Evolutionary conservation across 2,113 vertebrate species (phyloP).

Genomic region (Sorex araneus): DNA sequence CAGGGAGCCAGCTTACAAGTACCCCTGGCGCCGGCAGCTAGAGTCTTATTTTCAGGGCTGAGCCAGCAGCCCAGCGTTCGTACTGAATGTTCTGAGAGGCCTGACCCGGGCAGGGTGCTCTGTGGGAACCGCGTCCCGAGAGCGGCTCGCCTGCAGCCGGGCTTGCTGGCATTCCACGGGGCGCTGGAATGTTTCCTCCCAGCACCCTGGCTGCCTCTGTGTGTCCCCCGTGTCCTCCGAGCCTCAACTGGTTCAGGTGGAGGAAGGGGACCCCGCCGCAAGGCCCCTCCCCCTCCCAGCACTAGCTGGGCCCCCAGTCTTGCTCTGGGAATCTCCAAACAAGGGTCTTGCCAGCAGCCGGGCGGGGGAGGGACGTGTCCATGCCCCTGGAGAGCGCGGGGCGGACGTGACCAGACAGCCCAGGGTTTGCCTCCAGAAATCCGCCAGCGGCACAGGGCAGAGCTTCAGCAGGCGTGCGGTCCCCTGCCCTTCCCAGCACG

Average conservation of each 20-base stretch:
- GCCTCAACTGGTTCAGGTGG: background rate
- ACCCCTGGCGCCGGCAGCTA: background rate
- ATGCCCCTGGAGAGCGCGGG: background rate
- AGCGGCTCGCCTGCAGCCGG: background rate
- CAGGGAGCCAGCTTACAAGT: background rate
- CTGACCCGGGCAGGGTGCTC: background rate
- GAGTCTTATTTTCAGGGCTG: slow-evolving; percentile 35
- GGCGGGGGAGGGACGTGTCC: fast-evolving
- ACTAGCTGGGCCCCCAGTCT: background rate
- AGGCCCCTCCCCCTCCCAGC: fast-evolving
- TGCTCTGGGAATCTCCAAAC: background rate
- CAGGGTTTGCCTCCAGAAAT: too few species aligned
- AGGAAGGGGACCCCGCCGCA: background rate
- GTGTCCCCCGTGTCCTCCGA: background rate
- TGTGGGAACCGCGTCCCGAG: background rate
- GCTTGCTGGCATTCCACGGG: background rate
- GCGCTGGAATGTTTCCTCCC: slow-evolving; percentile 24
- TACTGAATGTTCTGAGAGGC: background rate
- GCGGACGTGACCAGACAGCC: too few species aligned
- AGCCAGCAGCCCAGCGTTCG: background rate
- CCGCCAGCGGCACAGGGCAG: too few species aligned
- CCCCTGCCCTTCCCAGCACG: too few species aligned
- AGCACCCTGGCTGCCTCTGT: background rate
- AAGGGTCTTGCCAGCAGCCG: background rate
- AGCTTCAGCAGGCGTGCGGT: background rate